A percentile compares a stretch with the other conserved stretches of the same genome.
Conservation (phyloP, 1,140 invertebrate genomes). For the Platorchestia sp. region DNA sequence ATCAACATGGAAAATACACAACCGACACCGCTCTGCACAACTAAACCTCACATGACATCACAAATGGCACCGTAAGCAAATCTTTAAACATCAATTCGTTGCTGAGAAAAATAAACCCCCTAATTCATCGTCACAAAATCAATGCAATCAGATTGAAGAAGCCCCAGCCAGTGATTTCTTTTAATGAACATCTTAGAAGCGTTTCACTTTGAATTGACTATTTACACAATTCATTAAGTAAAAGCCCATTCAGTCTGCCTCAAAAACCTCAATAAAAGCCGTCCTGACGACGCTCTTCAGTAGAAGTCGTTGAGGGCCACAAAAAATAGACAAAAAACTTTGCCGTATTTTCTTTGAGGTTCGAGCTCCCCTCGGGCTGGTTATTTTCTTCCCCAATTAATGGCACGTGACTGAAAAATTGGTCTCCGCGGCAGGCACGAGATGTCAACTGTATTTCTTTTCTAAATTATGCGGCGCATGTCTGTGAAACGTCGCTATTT, state of each 20-base stretch:
- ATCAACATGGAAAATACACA: too few species aligned
- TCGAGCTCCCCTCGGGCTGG: not conserved
- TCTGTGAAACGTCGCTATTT: too few species aligned
- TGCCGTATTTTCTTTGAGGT: not conserved
- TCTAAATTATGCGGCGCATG: not conserved
- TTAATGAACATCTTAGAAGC: too few species aligned
- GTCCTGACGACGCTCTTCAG: not conserved
- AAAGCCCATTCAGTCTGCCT: not conserved
- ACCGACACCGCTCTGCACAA: too few species aligned
- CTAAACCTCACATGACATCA: too few species aligned
- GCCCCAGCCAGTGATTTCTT: too few species aligned
- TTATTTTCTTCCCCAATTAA: not conserved
- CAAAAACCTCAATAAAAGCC: not conserved
- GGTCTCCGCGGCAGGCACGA: not conserved
- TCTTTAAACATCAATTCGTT: too few species aligned
- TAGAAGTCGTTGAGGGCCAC: not conserved
- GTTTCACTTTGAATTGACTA: too few species aligned
- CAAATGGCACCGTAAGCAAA: too few species aligned
- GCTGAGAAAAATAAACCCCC: too few species aligned
- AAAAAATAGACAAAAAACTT: not conserved
- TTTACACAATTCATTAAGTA: not conserved
- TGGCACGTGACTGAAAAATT: conserved; percentile 1
- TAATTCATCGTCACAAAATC: too few species aligned
- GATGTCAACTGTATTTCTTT: not conserved
- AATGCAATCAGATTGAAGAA: too few species aligned